These are phyloP conservation scores for Scaptomyza reducta DNA, from an alignment of 2,888 invertebrate species.

Conservation along the genomic window DNA sequence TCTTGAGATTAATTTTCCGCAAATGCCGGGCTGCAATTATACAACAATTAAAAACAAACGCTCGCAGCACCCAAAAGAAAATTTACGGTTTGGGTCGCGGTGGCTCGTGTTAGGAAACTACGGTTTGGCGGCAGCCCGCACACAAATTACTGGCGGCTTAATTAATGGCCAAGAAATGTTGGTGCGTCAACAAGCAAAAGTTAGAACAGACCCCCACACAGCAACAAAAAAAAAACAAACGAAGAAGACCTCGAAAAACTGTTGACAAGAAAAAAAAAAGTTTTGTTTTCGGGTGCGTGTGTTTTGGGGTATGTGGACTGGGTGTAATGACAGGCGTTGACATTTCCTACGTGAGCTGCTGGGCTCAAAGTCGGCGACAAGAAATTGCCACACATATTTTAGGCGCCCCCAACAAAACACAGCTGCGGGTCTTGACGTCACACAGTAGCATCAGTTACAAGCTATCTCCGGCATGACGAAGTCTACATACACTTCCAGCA, in stretches of 20 bases:
- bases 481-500: background rate
- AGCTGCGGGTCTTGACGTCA: slow-evolving; percentile 49
- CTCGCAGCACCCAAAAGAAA: slow-evolving; percentile 11
- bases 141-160: slow-evolving; percentile 68
- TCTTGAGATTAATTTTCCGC: slow-evolving; percentile 39
- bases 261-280: slow-evolving; percentile 61
- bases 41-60: slow-evolving; percentile 70
- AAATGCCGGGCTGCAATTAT: slow-evolving; percentile 55
- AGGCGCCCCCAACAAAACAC: slow-evolving; percentile 32
- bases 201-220: slow-evolving; percentile 40
- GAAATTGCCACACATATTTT: slow-evolving; percentile 63
- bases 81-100: background rate
- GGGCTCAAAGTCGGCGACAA: slow-evolving; percentile 23
- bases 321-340: slow-evolving; percentile 43
- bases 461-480: background rate
- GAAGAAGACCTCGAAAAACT: slow-evolving; percentile 59
- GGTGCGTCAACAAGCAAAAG: slow-evolving; percentile 59
- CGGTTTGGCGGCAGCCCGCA: slow-evolving; percentile 22
- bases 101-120: background rate
- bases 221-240: slow-evolving; percentile 19
- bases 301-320: slow-evolving; percentile 1
- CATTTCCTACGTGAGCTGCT: slow-evolving; percentile 56
- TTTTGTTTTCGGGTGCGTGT: background rate
- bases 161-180: slow-evolving; percentile 73
- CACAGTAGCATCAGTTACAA: slow-evolving; percentile 11